Evolutionary conservation across 2,113 vertebrate genomes (phyloP).

Genomic region (Ursus arctos): DNA sequence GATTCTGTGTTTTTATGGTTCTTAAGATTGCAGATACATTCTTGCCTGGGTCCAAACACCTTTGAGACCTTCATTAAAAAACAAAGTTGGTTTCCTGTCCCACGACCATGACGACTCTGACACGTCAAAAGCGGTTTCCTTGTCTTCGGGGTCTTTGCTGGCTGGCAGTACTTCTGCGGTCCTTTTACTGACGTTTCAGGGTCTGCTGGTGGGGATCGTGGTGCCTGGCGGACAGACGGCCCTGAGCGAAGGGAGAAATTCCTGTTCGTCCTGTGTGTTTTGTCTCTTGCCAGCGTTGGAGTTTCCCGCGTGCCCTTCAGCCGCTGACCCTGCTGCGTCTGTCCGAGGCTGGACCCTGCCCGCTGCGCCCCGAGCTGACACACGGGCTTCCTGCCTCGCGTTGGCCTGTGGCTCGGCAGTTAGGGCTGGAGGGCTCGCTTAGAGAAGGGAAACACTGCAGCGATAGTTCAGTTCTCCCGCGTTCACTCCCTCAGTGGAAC

Average conservation of each 20-base stretch:
- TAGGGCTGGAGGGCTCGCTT: neutral
- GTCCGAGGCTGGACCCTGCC: neutral
- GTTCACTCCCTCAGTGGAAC: rapidly evolving
- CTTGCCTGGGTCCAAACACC: too few species aligned
- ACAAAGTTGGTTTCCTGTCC: neutral
- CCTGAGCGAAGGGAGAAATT: rapidly evolving
- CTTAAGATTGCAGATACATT: neutral
- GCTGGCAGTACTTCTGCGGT: rapidly evolving
- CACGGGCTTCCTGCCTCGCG: rapidly evolving
- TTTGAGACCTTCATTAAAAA: neutral
- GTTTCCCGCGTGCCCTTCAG: neutral
- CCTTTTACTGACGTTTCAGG: neutral
- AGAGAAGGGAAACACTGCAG: neutral
- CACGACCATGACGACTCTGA: rapidly evolving
- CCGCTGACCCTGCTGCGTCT: rapidly evolving
- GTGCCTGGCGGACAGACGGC: neutral
- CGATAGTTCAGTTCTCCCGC: neutral
- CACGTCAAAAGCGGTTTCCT: rapidly evolving
- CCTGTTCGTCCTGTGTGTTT: neutral
- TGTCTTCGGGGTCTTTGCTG: rapidly evolving
- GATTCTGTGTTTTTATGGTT: neutral
- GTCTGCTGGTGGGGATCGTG: neutral
- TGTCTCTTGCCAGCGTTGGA: neutral
- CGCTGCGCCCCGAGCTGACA: too few species aligned
- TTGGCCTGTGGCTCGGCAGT: neutral